Evolutionary conservation across 2,113 vertebrate genomes (phyloP), one percentile per base, ranked within the genome.

Genomic region (Pipra filicauda): DNA sequence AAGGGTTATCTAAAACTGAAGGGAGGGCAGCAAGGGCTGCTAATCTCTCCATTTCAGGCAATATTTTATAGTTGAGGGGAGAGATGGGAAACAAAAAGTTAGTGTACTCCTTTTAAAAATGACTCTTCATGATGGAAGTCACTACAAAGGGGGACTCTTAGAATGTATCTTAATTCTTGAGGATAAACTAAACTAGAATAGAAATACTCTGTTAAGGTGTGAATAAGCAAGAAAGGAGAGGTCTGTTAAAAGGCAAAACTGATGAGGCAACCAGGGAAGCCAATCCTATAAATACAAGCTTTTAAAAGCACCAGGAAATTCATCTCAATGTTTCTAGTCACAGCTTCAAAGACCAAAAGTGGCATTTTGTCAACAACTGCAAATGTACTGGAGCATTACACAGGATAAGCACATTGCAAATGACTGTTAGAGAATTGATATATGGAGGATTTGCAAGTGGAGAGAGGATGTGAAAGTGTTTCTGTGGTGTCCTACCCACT

Each of bases 31-130:
- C 43, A 46, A 82, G 27, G 73, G 33, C 51, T 95, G 91, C 58
- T 95, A 73, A 96, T 91, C 89, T 95, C 89, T 72, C 80, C 26
- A 66, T 66, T 93, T 96, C 91, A 96, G 88, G 71, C 77, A 89
- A 10, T 62, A 64, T 52, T 93, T 86, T 73, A 55, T 12, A 69
- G 39, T 28, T 11, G 2, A 39, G 23, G 51, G 16, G 19, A 6
- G 9, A 17, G 26, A 16, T 37, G 9, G 8, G 12, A 13, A 46
- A 77, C 8, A 67, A 66, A 28, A 92, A 31, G 46, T 39, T 64
- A 24, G 28, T 33, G n/a, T n/a, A 66, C 43, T 43, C 51, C 48
- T 62, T 94, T 88, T 46, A 80, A 88, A 80, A 55, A 67, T 22
- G 43, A 49, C 41, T 95, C 92, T 55, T 39, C 55, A 28, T 37